Evolutionary conservation across 2,797 vertebrate species (phyloP).

Genomic region (Cetoscarus ocellatus): DNA sequence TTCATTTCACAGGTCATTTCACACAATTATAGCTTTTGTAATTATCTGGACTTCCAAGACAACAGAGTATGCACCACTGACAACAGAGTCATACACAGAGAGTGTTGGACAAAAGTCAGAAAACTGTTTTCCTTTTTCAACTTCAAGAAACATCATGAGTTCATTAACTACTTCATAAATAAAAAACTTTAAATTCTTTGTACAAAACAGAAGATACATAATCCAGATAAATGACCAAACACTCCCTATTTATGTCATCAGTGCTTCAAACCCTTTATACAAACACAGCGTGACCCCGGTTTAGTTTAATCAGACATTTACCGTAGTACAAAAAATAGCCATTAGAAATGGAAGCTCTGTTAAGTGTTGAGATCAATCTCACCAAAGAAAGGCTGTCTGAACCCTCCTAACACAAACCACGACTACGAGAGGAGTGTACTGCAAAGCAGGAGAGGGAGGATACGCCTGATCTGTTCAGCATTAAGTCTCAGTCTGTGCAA

Average conservation of each 20-base stretch:
- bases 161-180: not conserved
- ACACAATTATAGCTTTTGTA: conserved; percentile 70
- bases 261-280: conserved; percentile 30
- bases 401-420: conserved; percentile 24
- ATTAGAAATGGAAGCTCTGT: conserved; percentile 64
- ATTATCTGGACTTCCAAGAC: conserved; percentile 54
- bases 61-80: conserved; percentile 54
- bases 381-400: conserved; percentile 25
- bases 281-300: conserved; percentile 33
- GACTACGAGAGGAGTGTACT: not conserved
- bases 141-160: too few relatives aligned
- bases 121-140: not conserved
- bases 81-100: conserved; percentile 48
- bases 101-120: conserved; percentile 18
- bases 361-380: conserved; percentile 42
- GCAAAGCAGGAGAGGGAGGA: too few relatives aligned
- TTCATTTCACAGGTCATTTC: conserved; percentile 77
- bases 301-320: conserved; percentile 60
- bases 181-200: too few relatives aligned
- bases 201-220: not conserved
- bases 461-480: too few relatives aligned
- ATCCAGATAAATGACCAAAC: conserved; percentile 17
- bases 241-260: conserved; percentile 26
- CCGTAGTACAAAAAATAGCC: conserved; percentile 76
- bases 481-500: too few relatives aligned